A percentile compares a stretch with the other conserved stretches of the same genome.
Evolutionary conservation across 2,888 invertebrate species (phyloP).

Genomic region (Aphelenchoides bicaudatus): DNA sequence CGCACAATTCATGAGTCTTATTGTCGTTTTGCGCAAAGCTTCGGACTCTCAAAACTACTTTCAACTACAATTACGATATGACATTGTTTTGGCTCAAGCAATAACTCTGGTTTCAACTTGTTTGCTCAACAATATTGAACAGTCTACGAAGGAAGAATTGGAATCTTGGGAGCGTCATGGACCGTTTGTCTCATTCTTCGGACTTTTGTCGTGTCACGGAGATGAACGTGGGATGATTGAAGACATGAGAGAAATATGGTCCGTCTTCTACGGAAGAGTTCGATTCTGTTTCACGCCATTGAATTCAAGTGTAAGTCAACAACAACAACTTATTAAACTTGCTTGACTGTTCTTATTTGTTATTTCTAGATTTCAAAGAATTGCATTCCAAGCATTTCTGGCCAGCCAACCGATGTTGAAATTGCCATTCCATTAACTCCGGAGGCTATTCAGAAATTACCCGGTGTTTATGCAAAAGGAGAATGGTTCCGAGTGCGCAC

Average conservation of each 20-base stretch:
- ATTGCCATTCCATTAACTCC: constrained; percentile 19
- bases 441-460: constrained; percentile 24
- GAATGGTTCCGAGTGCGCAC: constrained; percentile 33
- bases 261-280: constrained; percentile 36
- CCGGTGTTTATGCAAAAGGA: constrained; percentile 13
- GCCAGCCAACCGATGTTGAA: constrained; percentile 33
- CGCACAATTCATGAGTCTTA: constrained; percentile 45
- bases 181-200: constrained; percentile 46
- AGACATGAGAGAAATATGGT: constrained; percentile 48
- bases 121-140: constrained; percentile 40
- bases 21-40: constrained; percentile 37
- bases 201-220: constrained; percentile 55
- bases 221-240: constrained; percentile 59
- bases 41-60: constrained; percentile 45
- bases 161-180: constrained; percentile 27
- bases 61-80: constrained; percentile 47
- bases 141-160: constrained; percentile 20
- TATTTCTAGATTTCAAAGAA: constrained; percentile 33
- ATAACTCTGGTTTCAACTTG: constrained; percentile 53
- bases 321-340: neutral
- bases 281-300: constrained; percentile 42
- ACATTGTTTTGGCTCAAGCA: constrained; percentile 52
- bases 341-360: neutral
- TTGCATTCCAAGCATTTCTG: constrained; percentile 51
- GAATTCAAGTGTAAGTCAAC: constrained; percentile 30